Evolutionary conservation across 2,888 invertebrate genomes (phyloP).

Genomic region (Eristalis pertinax): DNA sequence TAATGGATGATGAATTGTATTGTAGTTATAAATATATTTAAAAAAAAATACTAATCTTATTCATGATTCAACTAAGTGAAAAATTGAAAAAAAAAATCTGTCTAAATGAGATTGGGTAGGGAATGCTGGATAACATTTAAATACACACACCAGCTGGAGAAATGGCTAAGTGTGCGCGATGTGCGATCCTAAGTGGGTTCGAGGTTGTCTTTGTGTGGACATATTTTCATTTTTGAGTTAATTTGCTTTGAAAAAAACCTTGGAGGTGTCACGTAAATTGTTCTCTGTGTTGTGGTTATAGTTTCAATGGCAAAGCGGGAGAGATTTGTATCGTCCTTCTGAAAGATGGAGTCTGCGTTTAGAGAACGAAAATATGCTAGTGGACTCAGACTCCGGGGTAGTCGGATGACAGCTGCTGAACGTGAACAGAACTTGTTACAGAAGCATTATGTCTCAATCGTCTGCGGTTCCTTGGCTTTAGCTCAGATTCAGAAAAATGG

Average conservation of each 20-base stretch:
- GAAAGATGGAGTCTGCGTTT: neutral
- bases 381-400: too few relatives aligned
- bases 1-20: conserved; percentile 23
- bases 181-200: neutral
- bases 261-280: neutral
- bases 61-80: conserved; percentile 20
- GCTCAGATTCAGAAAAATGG: too few relatives aligned
- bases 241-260: neutral
- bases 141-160: neutral
- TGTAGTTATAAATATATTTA: conserved; percentile 31
- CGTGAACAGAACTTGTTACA: too few relatives aligned
- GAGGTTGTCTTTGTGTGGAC: neutral
- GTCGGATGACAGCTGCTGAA: too few relatives aligned
- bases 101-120: neutral
- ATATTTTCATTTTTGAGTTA: neutral
- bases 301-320: neutral
- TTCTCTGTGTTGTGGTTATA: neutral
- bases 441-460: too few relatives aligned
- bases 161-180: neutral
- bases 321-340: neutral
- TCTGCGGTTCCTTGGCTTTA: too few relatives aligned
- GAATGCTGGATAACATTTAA: neutral
- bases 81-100: neutral
- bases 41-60: conserved; percentile 4
- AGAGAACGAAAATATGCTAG: neutral